Base-by-base conservation (phyloP, 1,140 invertebrate species). In the Geopemphigus sp. region DNA sequence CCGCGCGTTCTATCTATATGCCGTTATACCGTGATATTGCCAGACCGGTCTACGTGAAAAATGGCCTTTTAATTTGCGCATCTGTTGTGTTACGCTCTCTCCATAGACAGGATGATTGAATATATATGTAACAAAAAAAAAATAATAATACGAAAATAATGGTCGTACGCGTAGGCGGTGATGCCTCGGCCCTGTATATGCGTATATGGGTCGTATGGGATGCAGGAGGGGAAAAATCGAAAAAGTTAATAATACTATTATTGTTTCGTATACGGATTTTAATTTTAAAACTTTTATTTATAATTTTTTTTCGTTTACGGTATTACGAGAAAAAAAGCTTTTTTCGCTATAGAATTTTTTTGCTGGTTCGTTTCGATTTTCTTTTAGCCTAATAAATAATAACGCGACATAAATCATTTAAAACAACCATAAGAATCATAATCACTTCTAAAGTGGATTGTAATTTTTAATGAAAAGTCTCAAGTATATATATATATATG, bases 11-110 rank as follows among this genome's bases (percentile, higher is more conserved):
- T 24, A 26, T 61, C 26, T 26, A 61, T 61, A 11, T 66, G 22
- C 45, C 64, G 22, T 68, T 24, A 68, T 3, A 47, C 39, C 64
- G 22, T 1, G 8, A 68, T 68, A 68, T 68, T 47, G 32, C 32
- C 8, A n/a, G 22, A 68, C 32, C n/a, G 12, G n/a, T 68, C 39
- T 47, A 47, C 39, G 64, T 47, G 64, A 68, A 68, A 68, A 68
- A 68, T 68, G 64, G n/a, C 47, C 12, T 68, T 68, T 68, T 68
- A 68, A 68, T 68, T 68, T 68, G 64, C 39, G 24, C 64, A 68
- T 47, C 64, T 68, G 64, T 47, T 68, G n/a, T 68, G n/a, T 66
- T 66, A 39, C 15, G 15, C 39, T 47, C 39, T 68, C 24, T 24
- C 47, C 39, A 17, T n/a, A 24, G 39, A 47, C 10, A 8, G 32